phyloP scores from a whole-genome alignment of 2,797 vertebrate species.

The Ataeniobius toweri region DNA sequence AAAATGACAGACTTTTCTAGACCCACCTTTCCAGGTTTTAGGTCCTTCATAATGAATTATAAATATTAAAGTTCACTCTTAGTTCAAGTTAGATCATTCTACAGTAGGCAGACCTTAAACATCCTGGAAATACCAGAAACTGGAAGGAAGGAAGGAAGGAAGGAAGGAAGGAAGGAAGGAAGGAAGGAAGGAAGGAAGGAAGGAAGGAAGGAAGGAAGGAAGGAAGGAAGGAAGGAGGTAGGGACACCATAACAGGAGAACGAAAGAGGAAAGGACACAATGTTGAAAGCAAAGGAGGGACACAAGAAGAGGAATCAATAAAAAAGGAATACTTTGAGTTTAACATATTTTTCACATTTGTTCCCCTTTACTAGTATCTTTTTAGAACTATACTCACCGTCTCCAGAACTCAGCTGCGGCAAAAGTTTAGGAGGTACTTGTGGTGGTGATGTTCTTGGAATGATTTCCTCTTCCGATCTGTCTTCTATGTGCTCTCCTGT shows the following conservation, averaged over 20 bases:
- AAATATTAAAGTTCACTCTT: neutral
- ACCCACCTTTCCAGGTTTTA: too few species aligned
- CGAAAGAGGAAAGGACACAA: too few species aligned
- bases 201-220: neutral
- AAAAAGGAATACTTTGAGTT: neutral
- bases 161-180: neutral
- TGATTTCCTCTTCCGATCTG: conserved; percentile 64
- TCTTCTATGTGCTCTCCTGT: conserved; percentile 61
- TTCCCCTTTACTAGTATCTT: neutral
- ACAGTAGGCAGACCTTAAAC: too few species aligned
- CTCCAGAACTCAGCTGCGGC: conserved; percentile 67
- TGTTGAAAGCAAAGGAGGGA: too few species aligned
- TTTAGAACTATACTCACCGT: conserved; percentile 69
- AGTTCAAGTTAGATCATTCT: neutral
- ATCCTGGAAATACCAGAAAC: neutral
- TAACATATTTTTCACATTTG: neutral
- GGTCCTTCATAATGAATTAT: too few species aligned
- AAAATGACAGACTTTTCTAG: too few species aligned
- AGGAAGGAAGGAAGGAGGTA: too few species aligned
- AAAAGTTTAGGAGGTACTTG: conserved; percentile 71
- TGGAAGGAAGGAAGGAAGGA: neutral
- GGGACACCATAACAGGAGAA: too few species aligned
- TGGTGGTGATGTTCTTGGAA: conserved; percentile 69
- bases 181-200: too few species aligned
- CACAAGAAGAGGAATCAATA: too few species aligned